Percentiles rank a stretch among this genome's conserved stretches.
Conservation (phyloP, 2,113 vertebrate species). For the Morone chrysops region DNA sequence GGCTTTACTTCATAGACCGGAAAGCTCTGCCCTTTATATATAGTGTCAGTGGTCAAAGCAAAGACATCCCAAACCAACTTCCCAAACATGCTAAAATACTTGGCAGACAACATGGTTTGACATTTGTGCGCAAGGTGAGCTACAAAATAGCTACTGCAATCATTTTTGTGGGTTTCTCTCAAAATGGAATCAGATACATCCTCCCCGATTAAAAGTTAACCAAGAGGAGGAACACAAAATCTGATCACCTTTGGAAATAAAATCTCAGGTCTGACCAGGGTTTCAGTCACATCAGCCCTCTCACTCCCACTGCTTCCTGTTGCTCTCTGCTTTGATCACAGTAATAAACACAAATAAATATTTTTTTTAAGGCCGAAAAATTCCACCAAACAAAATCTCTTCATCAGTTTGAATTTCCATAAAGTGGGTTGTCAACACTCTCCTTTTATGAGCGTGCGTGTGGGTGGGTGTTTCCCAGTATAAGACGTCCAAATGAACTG, state of each 20-base stretch:
- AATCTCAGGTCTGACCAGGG: not conserved
- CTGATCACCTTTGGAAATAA: not conserved
- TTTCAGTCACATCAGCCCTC: not conserved
- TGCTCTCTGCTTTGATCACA: slow-evolving; percentile 22
- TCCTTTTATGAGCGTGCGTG: slow-evolving; percentile 16
- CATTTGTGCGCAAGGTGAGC: too few species aligned
- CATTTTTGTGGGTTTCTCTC: too few species aligned
- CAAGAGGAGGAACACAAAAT: not conserved
- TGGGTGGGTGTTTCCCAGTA: slow-evolving; percentile 61
- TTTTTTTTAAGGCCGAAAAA: not conserved
- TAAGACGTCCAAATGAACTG: slow-evolving; percentile 46
- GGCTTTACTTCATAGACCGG: too few species aligned
- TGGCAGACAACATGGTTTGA: too few species aligned
- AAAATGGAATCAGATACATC: too few species aligned
- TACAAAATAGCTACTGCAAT: too few species aligned
- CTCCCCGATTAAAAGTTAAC: not conserved
- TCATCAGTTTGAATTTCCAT: slow-evolving; percentile 10
- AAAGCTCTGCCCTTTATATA: too few species aligned
- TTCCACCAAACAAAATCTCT: slow-evolving; percentile 5
- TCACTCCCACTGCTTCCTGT: slow-evolving; percentile 40
- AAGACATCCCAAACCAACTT: too few species aligned
- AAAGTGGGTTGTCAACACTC: slow-evolving; percentile 17
- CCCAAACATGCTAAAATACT: too few species aligned
- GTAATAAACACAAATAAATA: slow-evolving; percentile 33
- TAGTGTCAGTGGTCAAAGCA: too few species aligned